These are phyloP conservation scores for Protula sp. DNA, from an alignment of 2,888 invertebrate species.

Conservation along the genomic window DNA sequence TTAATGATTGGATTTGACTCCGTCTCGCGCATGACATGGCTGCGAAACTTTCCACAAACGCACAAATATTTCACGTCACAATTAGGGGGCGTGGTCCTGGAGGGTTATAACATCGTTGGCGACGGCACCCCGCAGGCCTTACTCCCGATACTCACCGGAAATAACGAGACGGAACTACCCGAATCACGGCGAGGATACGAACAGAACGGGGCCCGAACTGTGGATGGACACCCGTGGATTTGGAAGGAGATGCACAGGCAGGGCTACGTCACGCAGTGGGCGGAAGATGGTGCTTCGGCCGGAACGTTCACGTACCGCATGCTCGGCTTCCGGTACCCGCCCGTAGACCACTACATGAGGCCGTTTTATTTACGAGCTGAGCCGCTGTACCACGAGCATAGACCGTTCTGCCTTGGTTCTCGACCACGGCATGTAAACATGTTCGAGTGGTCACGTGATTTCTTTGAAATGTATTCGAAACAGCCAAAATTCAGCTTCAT, in stretches of 20 bases:
- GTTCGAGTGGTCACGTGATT: conserved; percentile 55
- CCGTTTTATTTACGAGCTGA: conserved; percentile 58
- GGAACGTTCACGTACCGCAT: conserved; percentile 87
- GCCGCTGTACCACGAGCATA: neutral
- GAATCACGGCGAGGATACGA: conserved; percentile 20
- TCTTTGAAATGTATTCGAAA: conserved; percentile 62
- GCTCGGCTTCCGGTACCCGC: conserved; percentile 75
- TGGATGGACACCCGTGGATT: conserved; percentile 78
- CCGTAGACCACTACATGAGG: conserved; percentile 86
- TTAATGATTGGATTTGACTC: conserved; percentile 85
- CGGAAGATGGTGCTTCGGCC: conserved; percentile 76
- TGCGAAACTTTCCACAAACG: conserved; percentile 42
- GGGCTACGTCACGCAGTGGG: conserved; percentile 67
- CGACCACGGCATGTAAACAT: conserved; percentile 63
- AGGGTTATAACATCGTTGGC: conserved; percentile 30
- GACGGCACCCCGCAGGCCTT: conserved; percentile 28
- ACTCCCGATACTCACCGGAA: conserved; percentile 28
- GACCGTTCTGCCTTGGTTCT: conserved; percentile 64
- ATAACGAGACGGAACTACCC: conserved; percentile 23
- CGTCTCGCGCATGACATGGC: conserved; percentile 64
- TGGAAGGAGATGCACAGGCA: conserved; percentile 69
- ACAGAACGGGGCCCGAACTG: conserved; percentile 58
- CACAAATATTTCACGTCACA: conserved; percentile 35
- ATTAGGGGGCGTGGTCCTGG: conserved; percentile 34
- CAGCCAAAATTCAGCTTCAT: conserved; percentile 75